Percentiles rank a stretch among this genome's conserved stretches.
Conservation (phyloP, 2,113 vertebrate genomes). For the Pygoscelis antarcticus region DNA sequence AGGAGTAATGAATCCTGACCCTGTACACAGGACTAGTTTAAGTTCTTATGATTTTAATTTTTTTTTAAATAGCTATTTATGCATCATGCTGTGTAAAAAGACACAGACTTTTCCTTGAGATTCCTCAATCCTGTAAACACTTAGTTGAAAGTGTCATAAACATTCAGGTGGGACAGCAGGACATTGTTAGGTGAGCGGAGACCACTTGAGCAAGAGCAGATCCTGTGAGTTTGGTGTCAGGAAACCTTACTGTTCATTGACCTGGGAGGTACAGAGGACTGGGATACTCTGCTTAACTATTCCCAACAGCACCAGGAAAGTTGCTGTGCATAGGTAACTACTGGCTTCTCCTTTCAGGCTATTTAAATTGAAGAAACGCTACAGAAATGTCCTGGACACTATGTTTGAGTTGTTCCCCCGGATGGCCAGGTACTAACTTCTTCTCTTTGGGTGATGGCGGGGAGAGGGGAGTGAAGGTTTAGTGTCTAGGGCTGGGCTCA, state of each 20-base stretch:
- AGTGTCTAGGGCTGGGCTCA: background rate
- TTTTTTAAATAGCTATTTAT: background rate
- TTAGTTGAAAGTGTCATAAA: background rate
- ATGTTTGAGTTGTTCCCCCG: slow-evolving; percentile 96
- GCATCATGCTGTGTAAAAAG: background rate
- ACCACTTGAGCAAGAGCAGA: background rate
- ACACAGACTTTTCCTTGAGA: background rate
- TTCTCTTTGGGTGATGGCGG: background rate
- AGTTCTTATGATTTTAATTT: background rate
- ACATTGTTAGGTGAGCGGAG: background rate
- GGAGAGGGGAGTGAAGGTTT: background rate
- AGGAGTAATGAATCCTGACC: background rate
- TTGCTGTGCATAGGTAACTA: background rate
- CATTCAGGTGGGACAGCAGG: background rate
- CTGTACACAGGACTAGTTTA: background rate
- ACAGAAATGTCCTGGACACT: slow-evolving; percentile 95
- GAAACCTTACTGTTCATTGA: background rate
- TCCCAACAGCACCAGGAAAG: fast-evolving
- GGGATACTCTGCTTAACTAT: background rate
- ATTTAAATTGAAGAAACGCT: slow-evolving; percentile 95
- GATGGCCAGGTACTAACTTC: slow-evolving; percentile 88
- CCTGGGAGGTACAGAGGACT: background rate
- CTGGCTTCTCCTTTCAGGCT: slow-evolving; percentile 73
- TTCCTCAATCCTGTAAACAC: background rate
- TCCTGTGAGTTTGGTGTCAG: background rate